Conservation (phyloP, 2,797 vertebrate genomes). For the Lutjanus campechanus region DNA sequence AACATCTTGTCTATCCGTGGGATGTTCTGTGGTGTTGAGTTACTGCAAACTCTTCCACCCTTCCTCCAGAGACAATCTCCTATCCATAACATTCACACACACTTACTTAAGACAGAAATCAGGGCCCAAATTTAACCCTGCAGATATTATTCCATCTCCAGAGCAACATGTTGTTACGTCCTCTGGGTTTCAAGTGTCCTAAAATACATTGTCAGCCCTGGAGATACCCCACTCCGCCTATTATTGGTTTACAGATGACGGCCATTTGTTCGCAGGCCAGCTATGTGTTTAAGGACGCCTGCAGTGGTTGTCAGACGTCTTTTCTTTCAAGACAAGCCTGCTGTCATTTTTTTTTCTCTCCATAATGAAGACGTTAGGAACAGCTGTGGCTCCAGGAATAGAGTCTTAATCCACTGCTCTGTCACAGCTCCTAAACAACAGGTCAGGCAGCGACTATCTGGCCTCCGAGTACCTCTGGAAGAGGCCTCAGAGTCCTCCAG, state of each 20-base stretch:
- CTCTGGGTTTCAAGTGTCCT: slow-evolving; percentile 16
- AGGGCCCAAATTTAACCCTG: slow-evolving; percentile 61
- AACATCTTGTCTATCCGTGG: slow-evolving; percentile 69
- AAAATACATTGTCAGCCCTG: slow-evolving; percentile 55
- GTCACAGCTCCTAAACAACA: slow-evolving; percentile 52
- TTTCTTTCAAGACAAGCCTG: slow-evolving; percentile 70
- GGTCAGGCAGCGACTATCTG: slow-evolving; percentile 31
- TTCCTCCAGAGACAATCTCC: slow-evolving; percentile 67
- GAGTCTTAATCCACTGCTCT: slow-evolving; percentile 64
- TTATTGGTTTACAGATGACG: slow-evolving; percentile 41
- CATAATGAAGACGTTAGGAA: slow-evolving; percentile 62
- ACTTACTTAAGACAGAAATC: slow-evolving; percentile 57
- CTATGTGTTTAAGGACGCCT: slow-evolving; percentile 47
- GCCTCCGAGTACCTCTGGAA: background rate
- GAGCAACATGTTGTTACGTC: slow-evolving; percentile 46
- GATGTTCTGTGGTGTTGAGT: slow-evolving; percentile 79
- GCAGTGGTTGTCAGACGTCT: slow-evolving; percentile 49
- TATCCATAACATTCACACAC: slow-evolving; percentile 25
- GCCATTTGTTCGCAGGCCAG: slow-evolving; percentile 54
- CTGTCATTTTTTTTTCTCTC: slow-evolving; percentile 40
- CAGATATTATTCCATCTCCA: slow-evolving; percentile 55
- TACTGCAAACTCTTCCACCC: slow-evolving; percentile 54
- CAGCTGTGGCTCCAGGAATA: slow-evolving; percentile 79
- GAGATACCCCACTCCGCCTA: slow-evolving; percentile 11
- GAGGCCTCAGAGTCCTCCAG: slow-evolving; percentile 13